phyloP scores from a whole-genome alignment of 2,797 vertebrate genomes.

The Pampus argenteus region DNA sequence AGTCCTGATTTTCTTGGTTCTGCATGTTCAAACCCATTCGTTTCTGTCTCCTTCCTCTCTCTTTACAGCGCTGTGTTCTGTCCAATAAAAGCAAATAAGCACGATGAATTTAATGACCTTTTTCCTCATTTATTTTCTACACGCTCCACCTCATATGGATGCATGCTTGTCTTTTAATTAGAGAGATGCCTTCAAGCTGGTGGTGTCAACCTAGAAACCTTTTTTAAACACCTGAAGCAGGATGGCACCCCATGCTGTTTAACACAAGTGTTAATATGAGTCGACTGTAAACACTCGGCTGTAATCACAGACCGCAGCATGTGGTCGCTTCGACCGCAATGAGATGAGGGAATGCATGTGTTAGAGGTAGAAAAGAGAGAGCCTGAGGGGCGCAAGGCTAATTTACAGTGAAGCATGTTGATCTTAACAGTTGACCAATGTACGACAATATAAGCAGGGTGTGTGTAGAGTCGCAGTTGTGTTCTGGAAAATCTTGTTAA shows the following conservation, averaged over 20 bases:
- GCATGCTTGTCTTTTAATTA: not conserved
- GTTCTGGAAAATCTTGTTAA: constrained; percentile 47
- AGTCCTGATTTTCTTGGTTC: constrained; percentile 10
- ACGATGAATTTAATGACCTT: constrained; percentile 2
- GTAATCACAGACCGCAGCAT: constrained; percentile 71
- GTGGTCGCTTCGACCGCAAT: constrained; percentile 53
- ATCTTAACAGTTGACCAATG: constrained; percentile 46
- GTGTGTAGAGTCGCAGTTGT: constrained; percentile 23
- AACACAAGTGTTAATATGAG: constrained; percentile 83
- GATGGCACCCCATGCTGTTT: constrained; percentile 81
- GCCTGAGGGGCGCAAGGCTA: constrained; percentile 20
- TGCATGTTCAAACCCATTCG: constrained; percentile 17
- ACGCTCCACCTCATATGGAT: not conserved
- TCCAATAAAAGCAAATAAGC: constrained; percentile 36
- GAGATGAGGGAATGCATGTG: constrained; percentile 59
- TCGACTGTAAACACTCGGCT: constrained; percentile 81
- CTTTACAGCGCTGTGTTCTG: constrained; percentile 7
- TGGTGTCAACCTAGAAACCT: constrained; percentile 8
- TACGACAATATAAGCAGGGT: constrained; percentile 15
- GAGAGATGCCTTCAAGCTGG: constrained; percentile 10
- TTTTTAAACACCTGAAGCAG: constrained; percentile 33
- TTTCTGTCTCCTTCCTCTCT: constrained; percentile 4
- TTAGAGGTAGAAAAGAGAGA: constrained; percentile 55
- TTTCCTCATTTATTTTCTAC: not conserved
- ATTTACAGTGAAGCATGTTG: constrained; percentile 44